Conservation (phyloP, 2,797 vertebrate species). For the Helostoma temminkii region DNA sequence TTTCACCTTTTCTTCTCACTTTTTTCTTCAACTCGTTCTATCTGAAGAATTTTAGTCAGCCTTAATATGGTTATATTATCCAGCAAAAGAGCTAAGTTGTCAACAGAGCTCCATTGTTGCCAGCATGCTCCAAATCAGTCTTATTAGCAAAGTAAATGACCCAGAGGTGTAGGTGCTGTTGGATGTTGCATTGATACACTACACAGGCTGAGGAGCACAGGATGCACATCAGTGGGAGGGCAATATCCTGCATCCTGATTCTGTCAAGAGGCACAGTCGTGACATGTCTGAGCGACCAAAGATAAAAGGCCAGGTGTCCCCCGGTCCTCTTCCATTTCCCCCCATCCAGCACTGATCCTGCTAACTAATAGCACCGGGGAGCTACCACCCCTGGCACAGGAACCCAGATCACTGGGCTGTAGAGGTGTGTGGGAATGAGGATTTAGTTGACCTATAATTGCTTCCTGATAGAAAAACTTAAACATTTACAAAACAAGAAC, state of each 20-base stretch:
- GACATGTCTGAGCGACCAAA: conserved; percentile 76
- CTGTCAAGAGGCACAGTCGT: conserved; percentile 60
- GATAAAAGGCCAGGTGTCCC: conserved; percentile 81
- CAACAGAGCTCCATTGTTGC: conserved; percentile 19
- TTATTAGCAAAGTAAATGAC: conserved; percentile 12
- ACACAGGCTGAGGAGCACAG: conserved; percentile 53
- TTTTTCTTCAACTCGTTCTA: neutral
- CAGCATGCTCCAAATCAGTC: conserved; percentile 17
- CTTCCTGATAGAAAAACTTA: conserved; percentile 29
- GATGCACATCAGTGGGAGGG: conserved; percentile 73
- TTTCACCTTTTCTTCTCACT: conserved; percentile 21
- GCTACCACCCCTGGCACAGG: conserved; percentile 69
- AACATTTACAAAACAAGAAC: conserved; percentile 26
- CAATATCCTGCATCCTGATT: conserved; percentile 80
- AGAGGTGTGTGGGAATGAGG: conserved; percentile 54
- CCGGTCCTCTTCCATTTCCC: conserved; percentile 25
- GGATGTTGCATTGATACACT: conserved; percentile 54
- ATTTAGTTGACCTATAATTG: conserved; percentile 55
- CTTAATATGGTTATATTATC: conserved; percentile 52
- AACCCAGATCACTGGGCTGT: conserved; percentile 73
- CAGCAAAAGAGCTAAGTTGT: conserved; percentile 20
- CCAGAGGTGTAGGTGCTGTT: conserved; percentile 12
- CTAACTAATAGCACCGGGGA: conserved; percentile 64
- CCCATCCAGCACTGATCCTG: conserved; percentile 60
- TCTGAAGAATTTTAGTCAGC: conserved; percentile 18